phyloP scores from a whole-genome alignment of 1,140 invertebrate genomes.

The Penaeus vannamei region DNA sequence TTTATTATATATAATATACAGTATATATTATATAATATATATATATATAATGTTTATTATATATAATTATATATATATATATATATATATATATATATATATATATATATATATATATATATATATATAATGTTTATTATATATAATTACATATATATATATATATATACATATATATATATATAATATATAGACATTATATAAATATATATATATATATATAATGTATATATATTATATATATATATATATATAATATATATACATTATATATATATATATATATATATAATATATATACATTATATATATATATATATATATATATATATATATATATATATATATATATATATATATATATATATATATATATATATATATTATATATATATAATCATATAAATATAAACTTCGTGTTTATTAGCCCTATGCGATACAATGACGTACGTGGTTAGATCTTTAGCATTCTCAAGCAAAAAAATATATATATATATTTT shows the following conservation, averaged over 20 bases:
- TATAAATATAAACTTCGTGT: background rate
- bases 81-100: too few relatives aligned
- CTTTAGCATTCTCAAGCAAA: background rate
- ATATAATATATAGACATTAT: too few relatives aligned
- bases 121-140: too few relatives aligned
- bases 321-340: constrained; percentile 21
- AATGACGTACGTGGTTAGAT: constrained; percentile 6
- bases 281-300: background rate
- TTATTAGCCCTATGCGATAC: constrained; percentile 10
- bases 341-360: constrained; percentile 17
- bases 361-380: constrained; percentile 28
- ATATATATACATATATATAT: too few relatives aligned
- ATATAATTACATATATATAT: too few relatives aligned
- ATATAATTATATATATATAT: too few relatives aligned
- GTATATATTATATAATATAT: too few relatives aligned
- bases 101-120: too few relatives aligned
- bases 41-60: too few relatives aligned
- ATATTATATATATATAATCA: background rate
- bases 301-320: constrained; percentile 20
- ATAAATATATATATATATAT: background rate
- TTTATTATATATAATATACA: too few relatives aligned
- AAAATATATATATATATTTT: constrained; percentile 8
- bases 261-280: background rate
- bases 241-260: constrained; percentile 9
- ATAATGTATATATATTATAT: background rate